These are phyloP conservation scores for Linyphia triangularis DNA, from an alignment of 2,888 invertebrate genomes.

Conservation along the genomic window DNA sequence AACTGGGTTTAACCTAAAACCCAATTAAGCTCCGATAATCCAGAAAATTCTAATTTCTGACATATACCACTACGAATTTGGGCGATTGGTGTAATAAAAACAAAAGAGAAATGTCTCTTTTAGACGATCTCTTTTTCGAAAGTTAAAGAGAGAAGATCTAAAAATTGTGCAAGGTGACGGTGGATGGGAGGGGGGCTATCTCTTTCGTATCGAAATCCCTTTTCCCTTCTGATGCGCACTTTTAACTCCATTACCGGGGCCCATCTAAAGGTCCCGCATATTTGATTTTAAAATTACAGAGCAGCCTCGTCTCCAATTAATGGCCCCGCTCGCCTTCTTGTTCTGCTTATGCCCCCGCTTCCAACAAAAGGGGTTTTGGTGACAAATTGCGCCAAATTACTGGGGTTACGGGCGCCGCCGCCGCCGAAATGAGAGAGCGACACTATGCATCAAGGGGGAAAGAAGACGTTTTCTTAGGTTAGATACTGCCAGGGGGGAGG, in stretches of 20 bases:
- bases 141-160: constrained; percentile 60
- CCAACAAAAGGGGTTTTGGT: constrained; percentile 71
- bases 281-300: constrained; percentile 76
- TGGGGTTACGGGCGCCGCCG: constrained; percentile 74
- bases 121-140: constrained; percentile 60
- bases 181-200: constrained; percentile 12
- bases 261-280: constrained; percentile 75
- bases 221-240: constrained; percentile 70
- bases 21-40: too few relatives aligned
- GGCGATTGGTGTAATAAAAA: constrained; percentile 22
- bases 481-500: constrained; percentile 46
- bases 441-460: constrained; percentile 63
- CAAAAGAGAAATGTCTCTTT: constrained; percentile 57
- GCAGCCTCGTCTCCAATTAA: constrained; percentile 74
- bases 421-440: constrained; percentile 71
- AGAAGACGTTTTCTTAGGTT: constrained; percentile 38
- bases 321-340: constrained; percentile 62
- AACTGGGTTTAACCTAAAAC: too few relatives aligned
- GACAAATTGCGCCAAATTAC: constrained; percentile 76
- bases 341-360: constrained; percentile 61
- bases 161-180: constrained; percentile 32
- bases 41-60: too few relatives aligned
- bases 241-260: constrained; percentile 75
- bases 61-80: too few relatives aligned
- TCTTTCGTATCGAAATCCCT: constrained; percentile 69